Evolutionary conservation across 2,888 invertebrate species (phyloP).

Genomic region (Bugula neritina): DNA sequence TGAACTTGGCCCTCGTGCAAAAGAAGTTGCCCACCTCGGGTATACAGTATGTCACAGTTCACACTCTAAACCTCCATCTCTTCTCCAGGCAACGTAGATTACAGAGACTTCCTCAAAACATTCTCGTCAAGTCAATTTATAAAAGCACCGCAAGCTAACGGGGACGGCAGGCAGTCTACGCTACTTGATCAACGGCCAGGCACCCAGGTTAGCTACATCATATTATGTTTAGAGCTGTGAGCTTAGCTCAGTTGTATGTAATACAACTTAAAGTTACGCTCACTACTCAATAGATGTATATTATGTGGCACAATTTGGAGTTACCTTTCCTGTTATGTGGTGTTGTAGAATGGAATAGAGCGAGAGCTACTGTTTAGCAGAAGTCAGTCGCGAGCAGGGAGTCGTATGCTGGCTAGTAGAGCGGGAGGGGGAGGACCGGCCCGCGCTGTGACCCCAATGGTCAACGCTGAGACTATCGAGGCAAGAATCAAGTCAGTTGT

Average conservation of each 20-base stretch:
- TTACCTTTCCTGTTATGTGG: not conserved
- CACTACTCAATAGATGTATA: too few relatives aligned
- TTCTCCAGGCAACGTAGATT: slow-evolving; percentile 41
- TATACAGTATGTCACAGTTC: too few relatives aligned
- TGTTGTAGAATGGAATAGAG: slow-evolving; percentile 14
- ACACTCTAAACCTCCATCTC: too few relatives aligned
- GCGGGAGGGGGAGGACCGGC: slow-evolving; percentile 26
- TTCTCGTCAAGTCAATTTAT: slow-evolving; percentile 31
- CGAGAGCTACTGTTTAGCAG: slow-evolving; percentile 12
- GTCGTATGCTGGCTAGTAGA: not conserved
- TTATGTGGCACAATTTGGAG: too few relatives aligned
- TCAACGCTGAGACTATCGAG: slow-evolving; percentile 47
- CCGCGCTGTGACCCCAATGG: slow-evolving; percentile 39
- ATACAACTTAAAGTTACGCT: too few relatives aligned
- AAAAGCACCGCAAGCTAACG: slow-evolving; percentile 1
- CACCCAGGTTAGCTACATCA: not conserved
- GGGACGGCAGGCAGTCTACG: slow-evolving; percentile 22
- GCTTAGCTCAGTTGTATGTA: too few relatives aligned
- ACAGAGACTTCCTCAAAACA: slow-evolving; percentile 41
- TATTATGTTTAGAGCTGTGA: too few relatives aligned
- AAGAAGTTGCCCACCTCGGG: too few relatives aligned
- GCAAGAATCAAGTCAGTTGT: slow-evolving; percentile 38
- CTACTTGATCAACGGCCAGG: slow-evolving; percentile 24
- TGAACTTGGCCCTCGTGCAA: too few relatives aligned
- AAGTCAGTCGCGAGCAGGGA: slow-evolving; percentile 2